Evolutionary conservation across 1,140 invertebrate genomes (phyloP).

Genomic region (Campoletis sonorensis): DNA sequence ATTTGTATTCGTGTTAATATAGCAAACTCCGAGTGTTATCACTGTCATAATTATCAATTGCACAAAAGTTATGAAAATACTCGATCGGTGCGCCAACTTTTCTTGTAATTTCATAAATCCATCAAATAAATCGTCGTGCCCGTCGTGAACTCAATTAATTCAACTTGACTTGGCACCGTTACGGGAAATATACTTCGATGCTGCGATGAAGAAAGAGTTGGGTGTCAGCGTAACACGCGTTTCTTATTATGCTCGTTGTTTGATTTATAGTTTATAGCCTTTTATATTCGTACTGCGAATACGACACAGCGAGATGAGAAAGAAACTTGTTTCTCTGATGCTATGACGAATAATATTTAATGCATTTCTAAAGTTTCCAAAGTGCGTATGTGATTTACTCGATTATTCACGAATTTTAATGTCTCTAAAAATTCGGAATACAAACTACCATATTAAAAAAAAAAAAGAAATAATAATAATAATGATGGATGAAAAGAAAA

Average conservation of each 20-base stretch:
- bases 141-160: constrained; percentile 45
- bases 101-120: constrained; percentile 26
- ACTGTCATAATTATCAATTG: background rate
- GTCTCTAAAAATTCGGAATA: background rate
- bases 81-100: constrained; percentile 42
- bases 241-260: constrained; percentile 36
- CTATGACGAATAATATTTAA: constrained; percentile 18
- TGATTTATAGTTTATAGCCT: constrained; percentile 37
- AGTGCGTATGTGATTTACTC: background rate
- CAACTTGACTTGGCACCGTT: constrained; percentile 41
- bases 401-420: constrained; percentile 27
- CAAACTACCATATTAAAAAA: too few species aligned
- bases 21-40: background rate
- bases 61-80: constrained; percentile 29
- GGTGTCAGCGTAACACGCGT: constrained; percentile 14
- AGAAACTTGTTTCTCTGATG: constrained; percentile 32
- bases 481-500: background rate
- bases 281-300: constrained; percentile 28
- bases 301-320: background rate
- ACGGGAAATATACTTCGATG: constrained; percentile 27
- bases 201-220: background rate
- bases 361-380: background rate
- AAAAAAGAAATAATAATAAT: too few species aligned
- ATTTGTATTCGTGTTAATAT: too few species aligned
- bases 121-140: constrained; percentile 32